Base-by-base conservation (phyloP, 2,888 invertebrate species). In the Formica aserva region DNA sequence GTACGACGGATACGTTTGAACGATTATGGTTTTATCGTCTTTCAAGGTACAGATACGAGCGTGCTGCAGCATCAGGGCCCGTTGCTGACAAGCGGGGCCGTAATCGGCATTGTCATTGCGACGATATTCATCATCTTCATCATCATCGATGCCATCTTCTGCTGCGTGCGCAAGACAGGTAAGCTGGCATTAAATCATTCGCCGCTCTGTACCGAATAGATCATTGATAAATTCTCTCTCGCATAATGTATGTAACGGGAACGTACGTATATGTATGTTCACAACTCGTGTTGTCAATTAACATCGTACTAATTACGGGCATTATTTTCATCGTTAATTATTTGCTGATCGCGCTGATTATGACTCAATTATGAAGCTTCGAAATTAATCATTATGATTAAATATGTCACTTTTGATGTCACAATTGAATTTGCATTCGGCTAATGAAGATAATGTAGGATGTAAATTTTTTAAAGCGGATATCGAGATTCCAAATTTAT, bases 91-190 rank as follows among this genome's bases (percentile, higher is more conserved):
- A 97, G 97, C 91, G 96, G 97, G 18, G 96, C 97, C 82, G 98
- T 99, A 91, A 97, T 98, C 91, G 98, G 98, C 86, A 97, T 98
- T 91, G 98, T 98, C 48, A 96, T 98, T 84, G 97, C 97, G 62
- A 95, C 98, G 88, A 96, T 98, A 87, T 95, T 98, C 85, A 95
- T 99, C 91, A 95, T 99, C 88, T 94, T 96, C 85, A 93, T 96
- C 90, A 93, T 96, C 89, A 97, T 99, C 91, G 99, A 99, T 94
- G 95, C 98, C 11, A 96, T 98, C 57, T 98, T 98, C 93, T 97
- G 97, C 94, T 96, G 97, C 95, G 95, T 96, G 86, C 96, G 96
- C 91, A 95, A 96, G 91, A 96, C 96, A 90, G 95, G 95, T 95
- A 41, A 77, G 82, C 22, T 18, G 32, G 26, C 67, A 15, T 80